Evolutionary conservation across 2,113 vertebrate species (phyloP).

Genomic region (Sinocyclocheilus anshuiensis): DNA sequence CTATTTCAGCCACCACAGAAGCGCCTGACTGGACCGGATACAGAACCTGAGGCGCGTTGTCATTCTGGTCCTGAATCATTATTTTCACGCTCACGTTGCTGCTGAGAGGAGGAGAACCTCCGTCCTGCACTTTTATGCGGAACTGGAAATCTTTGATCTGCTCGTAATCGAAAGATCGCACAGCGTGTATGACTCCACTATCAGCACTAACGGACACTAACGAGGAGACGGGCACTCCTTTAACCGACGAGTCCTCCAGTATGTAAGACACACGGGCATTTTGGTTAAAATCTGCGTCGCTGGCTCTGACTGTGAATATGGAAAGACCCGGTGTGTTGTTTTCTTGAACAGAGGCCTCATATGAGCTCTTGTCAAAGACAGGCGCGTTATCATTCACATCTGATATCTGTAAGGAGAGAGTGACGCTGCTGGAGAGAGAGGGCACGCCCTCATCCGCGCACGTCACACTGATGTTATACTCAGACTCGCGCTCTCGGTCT

Average conservation of each 20-base stretch:
- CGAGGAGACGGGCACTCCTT: slow-evolving; percentile 46
- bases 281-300: slow-evolving; percentile 48
- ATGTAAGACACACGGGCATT: slow-evolving; percentile 51
- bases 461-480: slow-evolving; percentile 60
- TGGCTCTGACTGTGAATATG: slow-evolving; percentile 51
- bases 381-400: slow-evolving; percentile 75
- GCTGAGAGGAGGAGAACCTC: slow-evolving; percentile 66
- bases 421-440: slow-evolving; percentile 68
- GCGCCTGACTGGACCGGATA: too few species aligned
- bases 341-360: slow-evolving; percentile 67
- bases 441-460: slow-evolving; percentile 58
- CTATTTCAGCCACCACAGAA: too few species aligned
- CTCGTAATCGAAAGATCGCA: slow-evolving; percentile 61
- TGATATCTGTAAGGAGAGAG: slow-evolving; percentile 66
- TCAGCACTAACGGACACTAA: slow-evolving; percentile 53
- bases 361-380: slow-evolving; percentile 65
- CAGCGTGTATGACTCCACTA: slow-evolving; percentile 47
- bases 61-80: too few species aligned
- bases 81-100: too few species aligned
- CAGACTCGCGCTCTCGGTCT: slow-evolving; percentile 56
- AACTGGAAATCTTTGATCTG: slow-evolving; percentile 69
- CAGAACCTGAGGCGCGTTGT: too few species aligned
- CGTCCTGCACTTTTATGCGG: slow-evolving; percentile 67
- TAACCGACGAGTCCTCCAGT: slow-evolving; percentile 32
- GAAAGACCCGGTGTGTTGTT: slow-evolving; percentile 64